Evolutionary conservation across 2,888 invertebrate genomes (phyloP).

Genomic region (Tetropium fuscum): DNA sequence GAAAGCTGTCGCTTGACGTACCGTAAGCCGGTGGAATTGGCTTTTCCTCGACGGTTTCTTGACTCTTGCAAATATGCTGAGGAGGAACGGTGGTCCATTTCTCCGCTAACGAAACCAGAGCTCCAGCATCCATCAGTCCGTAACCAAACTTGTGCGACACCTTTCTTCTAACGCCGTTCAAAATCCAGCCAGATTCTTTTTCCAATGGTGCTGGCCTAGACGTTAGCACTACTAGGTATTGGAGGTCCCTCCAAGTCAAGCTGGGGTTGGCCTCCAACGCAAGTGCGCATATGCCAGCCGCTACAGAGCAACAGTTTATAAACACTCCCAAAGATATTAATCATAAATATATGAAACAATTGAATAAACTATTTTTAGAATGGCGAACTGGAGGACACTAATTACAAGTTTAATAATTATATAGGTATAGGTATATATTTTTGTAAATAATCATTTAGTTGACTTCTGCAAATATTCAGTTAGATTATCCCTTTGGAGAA

Average conservation of each 20-base stretch:
- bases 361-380: too few species aligned
- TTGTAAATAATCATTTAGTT: too few species aligned
- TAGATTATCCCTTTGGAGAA: too few species aligned
- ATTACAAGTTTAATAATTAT: too few species aligned
- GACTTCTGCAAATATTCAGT: too few species aligned
- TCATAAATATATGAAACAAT: too few species aligned
- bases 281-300: slow-evolving; percentile 90
- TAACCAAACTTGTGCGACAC: slow-evolving; percentile 96
- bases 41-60: slow-evolving; percentile 87
- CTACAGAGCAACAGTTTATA: too few species aligned
- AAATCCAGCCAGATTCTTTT: slow-evolving; percentile 93
- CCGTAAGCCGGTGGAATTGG: slow-evolving; percentile 80
- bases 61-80: slow-evolving; percentile 96
- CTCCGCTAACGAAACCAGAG: slow-evolving; percentile 92
- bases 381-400: too few species aligned
- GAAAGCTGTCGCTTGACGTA: slow-evolving; percentile 19
- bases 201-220: slow-evolving; percentile 89
- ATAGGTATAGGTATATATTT: too few species aligned
- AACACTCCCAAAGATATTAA: too few species aligned
- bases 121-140: slow-evolving; percentile 96
- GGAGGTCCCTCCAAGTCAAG: slow-evolving; percentile 98
- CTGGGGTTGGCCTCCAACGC: slow-evolving; percentile 94
- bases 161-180: slow-evolving; percentile 93
- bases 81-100: slow-evolving; percentile 95
- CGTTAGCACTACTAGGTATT: slow-evolving; percentile 94